Percentiles rank a stretch among this genome's conserved stretches.
phyloP scores from a whole-genome alignment of 92 coral and sea anemone species.

The Actinostola sp. region DNA sequence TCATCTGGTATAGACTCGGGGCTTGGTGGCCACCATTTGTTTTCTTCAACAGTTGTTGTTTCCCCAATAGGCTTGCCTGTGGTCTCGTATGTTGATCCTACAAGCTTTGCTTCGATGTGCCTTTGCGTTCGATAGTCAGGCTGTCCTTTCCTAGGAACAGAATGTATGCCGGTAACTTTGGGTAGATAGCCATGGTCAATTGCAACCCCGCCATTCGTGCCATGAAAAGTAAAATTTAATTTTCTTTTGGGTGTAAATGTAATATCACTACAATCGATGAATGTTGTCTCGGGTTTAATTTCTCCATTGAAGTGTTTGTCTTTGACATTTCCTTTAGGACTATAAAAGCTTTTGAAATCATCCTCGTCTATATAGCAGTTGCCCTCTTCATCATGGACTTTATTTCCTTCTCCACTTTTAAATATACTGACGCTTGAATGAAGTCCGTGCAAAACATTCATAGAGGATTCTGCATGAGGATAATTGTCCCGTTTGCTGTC shows the following conservation, averaged over 20 bases:
- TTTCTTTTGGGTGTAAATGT: slow-evolving; percentile 11
- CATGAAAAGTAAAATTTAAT: slow-evolving; percentile 36
- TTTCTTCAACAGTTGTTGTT: slow-evolving; percentile 2
- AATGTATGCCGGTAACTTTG: slow-evolving; percentile 65
- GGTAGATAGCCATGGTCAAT: slow-evolving; percentile 69
- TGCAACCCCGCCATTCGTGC: slow-evolving; percentile 61
- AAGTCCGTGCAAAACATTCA: background rate
- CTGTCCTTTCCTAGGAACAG: slow-evolving; percentile 34
- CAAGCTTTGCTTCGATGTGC: slow-evolving; percentile 27
- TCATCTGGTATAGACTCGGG: slow-evolving; percentile 46
- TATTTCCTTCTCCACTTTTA: slow-evolving; percentile 13
- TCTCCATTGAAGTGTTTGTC: slow-evolving; percentile 8
- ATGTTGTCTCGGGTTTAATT: background rate
- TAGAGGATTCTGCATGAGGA: background rate
- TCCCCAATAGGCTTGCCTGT: background rate
- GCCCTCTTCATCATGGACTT: slow-evolving; percentile 45
- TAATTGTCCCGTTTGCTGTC: background rate
- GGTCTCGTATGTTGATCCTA: slow-evolving; percentile 28
- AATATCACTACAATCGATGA: slow-evolving; percentile 1
- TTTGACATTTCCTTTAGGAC: slow-evolving; percentile 8
- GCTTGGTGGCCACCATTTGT: slow-evolving; percentile 44
- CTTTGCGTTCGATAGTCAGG: slow-evolving; percentile 21
- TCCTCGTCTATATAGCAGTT: slow-evolving; percentile 45
- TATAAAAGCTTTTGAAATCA: slow-evolving; percentile 30
- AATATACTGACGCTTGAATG: background rate